Conservation (phyloP, 2,888 invertebrate genomes). For the Entomobrya multifasciata region DNA sequence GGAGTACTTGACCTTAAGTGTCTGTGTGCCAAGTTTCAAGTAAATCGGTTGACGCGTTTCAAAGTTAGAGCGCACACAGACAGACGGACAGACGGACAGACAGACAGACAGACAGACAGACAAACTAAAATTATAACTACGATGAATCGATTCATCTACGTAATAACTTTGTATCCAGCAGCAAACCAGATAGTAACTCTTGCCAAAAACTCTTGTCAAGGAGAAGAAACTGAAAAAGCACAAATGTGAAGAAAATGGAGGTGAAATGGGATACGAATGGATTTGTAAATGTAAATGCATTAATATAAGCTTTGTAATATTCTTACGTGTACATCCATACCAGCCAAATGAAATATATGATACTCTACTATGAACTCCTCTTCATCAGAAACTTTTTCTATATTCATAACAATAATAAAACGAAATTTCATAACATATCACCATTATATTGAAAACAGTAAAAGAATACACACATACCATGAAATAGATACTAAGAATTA, state of each 20-base stretch:
- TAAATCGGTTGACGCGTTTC: too few species aligned
- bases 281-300: constrained; percentile 43
- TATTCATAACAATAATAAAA: not conserved
- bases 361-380: not conserved
- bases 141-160: too few species aligned
- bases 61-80: too few species aligned
- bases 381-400: not conserved
- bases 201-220: constrained; percentile 36
- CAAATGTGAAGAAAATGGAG: constrained; percentile 58
- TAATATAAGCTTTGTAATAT: not conserved
- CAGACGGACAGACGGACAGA: too few species aligned
- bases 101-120: too few species aligned
- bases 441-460: too few species aligned
- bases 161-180: not conserved
- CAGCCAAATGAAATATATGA: not conserved
- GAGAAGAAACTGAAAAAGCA: constrained; percentile 40
- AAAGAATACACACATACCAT: not conserved
- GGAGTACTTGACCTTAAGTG: too few species aligned
- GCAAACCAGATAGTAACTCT: constrained; percentile 9
- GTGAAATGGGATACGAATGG: constrained; percentile 49
- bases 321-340: not conserved
- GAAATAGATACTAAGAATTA: constrained; percentile 48
- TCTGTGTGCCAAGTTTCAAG: too few species aligned
- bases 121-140: too few species aligned
- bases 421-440: not conserved